Evolutionary conservation across 2,113 vertebrate species (phyloP), one percentile per base, ranked within the genome.

Genomic region (Antennarius striatus): DNA sequence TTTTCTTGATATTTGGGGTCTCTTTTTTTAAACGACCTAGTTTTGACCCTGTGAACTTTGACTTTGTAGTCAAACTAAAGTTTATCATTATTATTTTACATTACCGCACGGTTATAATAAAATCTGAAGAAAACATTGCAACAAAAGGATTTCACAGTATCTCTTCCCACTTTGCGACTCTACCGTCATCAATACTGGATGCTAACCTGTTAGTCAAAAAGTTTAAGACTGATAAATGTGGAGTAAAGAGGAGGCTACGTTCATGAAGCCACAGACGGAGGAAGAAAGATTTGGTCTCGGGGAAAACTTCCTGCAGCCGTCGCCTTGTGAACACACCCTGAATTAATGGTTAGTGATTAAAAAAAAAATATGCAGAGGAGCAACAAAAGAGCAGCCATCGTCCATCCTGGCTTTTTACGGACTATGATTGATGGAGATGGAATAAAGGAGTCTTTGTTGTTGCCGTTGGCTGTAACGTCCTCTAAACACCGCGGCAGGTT

Each of bases 401-500:
- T 40, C 52, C 42, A 16, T 63, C 55, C 60, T 53, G 69, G 64
- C 65, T 64, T 36, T 71, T 79, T 65, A 60, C 58, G 77, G 32
- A 72, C 17, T 45, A 48, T 59, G 71, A 62, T 63, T 62, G 63
- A 63, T 57, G 14, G 68, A 60, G 54, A 47, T 29, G 36, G 47
- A 73, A 79, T 58, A 56, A 78, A 53, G 57, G 53, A 58, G n/a
- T 60, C 62, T n/a, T 80, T 84, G 83, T 72, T 79, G 80, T 78
- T 59, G 76, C 56, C 66, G 69, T 80, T 75, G 83, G 82, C 72
- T 82, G 79, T 73, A 75, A 74, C 66, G 66, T 85, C 84, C 78
- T 80, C 80, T 79, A 56, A 81, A 74, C 72, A 64, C 67, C 54
- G 74, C 67, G 78, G 49, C 74, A 13, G 68, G 80, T 75, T 75